phyloP scores from a whole-genome alignment of 2,113 vertebrate genomes.

The Pluvialis apricaria region DNA sequence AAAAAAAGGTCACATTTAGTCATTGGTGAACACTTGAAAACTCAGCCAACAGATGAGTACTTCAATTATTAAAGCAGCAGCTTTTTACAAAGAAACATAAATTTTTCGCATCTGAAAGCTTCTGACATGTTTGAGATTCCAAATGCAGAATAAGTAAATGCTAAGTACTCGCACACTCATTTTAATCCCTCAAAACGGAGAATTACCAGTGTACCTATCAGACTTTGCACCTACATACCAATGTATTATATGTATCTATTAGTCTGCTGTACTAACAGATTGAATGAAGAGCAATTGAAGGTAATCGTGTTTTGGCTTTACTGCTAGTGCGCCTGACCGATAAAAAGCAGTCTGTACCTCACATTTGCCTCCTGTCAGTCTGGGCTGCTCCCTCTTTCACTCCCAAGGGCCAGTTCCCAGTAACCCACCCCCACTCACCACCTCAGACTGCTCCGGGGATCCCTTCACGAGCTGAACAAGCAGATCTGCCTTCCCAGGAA shows the following conservation, averaged over 20 bases:
- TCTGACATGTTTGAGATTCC: not conserved
- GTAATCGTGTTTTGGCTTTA: not conserved
- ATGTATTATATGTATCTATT: not conserved
- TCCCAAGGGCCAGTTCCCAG: not conserved
- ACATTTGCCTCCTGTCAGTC: not conserved
- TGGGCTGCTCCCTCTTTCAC: not conserved
- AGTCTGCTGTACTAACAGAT: not conserved
- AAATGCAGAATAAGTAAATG: not conserved
- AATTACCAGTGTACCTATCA: not conserved
- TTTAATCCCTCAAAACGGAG: not conserved
- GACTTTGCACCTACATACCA: not conserved
- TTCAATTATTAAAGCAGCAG: not conserved
- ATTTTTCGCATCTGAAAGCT: not conserved
- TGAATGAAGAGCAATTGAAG: not conserved
- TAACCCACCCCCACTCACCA: not conserved
- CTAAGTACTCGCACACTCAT: not conserved
- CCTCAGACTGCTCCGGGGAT: not conserved
- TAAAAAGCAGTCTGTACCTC: not conserved
- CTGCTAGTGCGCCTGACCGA: fast-evolving
- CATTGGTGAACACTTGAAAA: not conserved
- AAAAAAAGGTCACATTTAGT: constrained; percentile 1
- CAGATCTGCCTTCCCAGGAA: not conserved
- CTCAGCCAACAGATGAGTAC: not conserved
- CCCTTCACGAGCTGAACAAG: not conserved
- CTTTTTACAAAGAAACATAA: not conserved